These are phyloP conservation scores for Choristoneura rosaceana DNA, from an alignment of 2,888 invertebrate species.

Conservation along the genomic window DNA sequence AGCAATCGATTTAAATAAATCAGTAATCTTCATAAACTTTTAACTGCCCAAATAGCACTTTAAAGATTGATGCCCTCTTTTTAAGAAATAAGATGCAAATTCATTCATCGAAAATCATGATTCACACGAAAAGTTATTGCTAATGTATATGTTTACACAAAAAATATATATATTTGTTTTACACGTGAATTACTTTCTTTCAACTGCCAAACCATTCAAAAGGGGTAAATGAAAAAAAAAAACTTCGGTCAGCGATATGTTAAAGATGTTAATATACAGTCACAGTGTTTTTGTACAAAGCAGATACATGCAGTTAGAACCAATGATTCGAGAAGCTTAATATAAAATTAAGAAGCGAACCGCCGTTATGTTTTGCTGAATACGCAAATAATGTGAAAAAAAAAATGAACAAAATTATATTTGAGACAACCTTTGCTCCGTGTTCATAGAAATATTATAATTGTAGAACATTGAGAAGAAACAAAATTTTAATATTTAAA, in stretches of 20 bases:
- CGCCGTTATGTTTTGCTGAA: slow-evolving; percentile 14
- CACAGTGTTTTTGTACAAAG: slow-evolving; percentile 35
- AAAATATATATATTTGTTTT: no score
- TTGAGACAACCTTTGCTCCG: not conserved
- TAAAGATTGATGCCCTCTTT: no score
- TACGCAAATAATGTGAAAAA: slow-evolving; percentile 10
- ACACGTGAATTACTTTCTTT: not conserved
- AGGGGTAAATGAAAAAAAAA: not conserved
- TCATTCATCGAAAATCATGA: not conserved
- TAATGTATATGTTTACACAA: not conserved
- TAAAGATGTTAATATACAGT: slow-evolving; percentile 25
- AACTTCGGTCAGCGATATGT: slow-evolving; percentile 3
- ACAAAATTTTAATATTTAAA: no score
- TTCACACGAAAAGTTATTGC: not conserved
- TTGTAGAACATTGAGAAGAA: no score
- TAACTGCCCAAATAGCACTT: no score
- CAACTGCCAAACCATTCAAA: slow-evolving; percentile 3
- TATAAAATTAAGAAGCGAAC: slow-evolving; percentile 30
- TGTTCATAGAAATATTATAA: not conserved
- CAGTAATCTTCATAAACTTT: no score
- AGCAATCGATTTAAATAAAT: no score
- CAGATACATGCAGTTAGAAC: slow-evolving; percentile 39
- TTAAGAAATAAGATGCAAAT: no score
- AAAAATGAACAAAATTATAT: slow-evolving; percentile 13
- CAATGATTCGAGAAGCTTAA: slow-evolving; percentile 36